These are phyloP conservation scores for Chaenogobius annularis DNA, from an alignment of 2,113 vertebrate genomes.

Conservation along the genomic window DNA sequence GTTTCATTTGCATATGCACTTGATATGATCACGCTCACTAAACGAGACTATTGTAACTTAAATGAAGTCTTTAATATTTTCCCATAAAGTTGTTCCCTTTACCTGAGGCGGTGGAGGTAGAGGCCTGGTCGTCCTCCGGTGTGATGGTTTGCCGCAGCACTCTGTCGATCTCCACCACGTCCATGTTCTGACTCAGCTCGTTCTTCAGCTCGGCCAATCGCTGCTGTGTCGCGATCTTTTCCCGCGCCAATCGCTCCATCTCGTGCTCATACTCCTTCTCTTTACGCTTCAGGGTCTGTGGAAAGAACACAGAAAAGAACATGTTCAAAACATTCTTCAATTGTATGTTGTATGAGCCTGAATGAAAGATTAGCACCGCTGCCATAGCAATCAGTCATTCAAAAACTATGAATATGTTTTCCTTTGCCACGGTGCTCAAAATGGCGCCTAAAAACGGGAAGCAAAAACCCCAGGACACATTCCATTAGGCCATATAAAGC, in stretches of 20 bases:
- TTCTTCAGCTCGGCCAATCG: slow-evolving; percentile 91
- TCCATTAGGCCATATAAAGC: too few species aligned
- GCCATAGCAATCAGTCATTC: neutral
- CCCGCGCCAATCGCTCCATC: slow-evolving; percentile 94
- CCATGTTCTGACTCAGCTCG: slow-evolving; percentile 92
- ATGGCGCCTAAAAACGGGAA: too few species aligned
- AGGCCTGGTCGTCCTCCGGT: slow-evolving; percentile 96
- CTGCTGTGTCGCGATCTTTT: slow-evolving; percentile 96
- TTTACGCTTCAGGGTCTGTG: slow-evolving; percentile 93
- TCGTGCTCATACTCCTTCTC: slow-evolving; percentile 97
- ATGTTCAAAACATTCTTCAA: slow-evolving; percentile 5
- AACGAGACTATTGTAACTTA: neutral
- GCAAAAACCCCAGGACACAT: too few species aligned
- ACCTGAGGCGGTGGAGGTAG: slow-evolving; percentile 98
- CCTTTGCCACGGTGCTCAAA: too few species aligned
- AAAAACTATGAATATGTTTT: neutral
- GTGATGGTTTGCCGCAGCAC: slow-evolving; percentile 92
- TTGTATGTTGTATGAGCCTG: neutral
- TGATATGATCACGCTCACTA: neutral
- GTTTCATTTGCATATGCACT: too few species aligned
- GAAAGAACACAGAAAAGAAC: slow-evolving; percentile 42
- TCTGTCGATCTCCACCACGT: slow-evolving; percentile 85
- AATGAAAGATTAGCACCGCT: neutral
- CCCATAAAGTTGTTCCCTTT: neutral
- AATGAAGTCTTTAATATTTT: too few species aligned